Percentiles rank a stretch among this genome's conserved stretches.
Conservation (phyloP, 1,140 invertebrate genomes). For the Drosophila baimaii region DNA sequence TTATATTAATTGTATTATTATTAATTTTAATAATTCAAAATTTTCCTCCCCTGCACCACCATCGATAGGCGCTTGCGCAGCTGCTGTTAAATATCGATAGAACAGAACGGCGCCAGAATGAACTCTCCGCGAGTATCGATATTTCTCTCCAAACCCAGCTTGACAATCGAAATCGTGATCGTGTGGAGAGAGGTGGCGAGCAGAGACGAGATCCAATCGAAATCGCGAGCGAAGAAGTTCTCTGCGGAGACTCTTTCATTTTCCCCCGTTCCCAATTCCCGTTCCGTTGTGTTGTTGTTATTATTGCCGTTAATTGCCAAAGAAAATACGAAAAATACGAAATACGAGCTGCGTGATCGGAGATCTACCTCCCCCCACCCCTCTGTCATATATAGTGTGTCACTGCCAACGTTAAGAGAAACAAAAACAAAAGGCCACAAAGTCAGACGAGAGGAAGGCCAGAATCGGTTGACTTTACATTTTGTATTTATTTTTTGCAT, state of each 20-base stretch:
- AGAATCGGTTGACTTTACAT: conserved; percentile 15
- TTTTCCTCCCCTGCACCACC: not conserved
- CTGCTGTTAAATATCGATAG: conserved; percentile 16
- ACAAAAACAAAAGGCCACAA: conserved; percentile 26
- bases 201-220: conserved; percentile 7
- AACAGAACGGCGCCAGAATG: conserved; percentile 12
- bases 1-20: not conserved
- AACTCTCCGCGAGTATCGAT: not conserved
- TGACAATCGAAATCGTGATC: conserved; percentile 6
- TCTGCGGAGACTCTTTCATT: conserved; percentile 3
- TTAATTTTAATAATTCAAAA: conserved; percentile 1
- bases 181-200: not conserved
- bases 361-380: conserved; percentile 13
- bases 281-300: conserved; percentile 30
- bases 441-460: conserved; percentile 21
- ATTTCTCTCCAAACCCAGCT: conserved; percentile 8
- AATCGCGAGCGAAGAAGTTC: conserved; percentile 18
- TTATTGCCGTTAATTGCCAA: conserved; percentile 43
- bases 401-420: conserved; percentile 24
- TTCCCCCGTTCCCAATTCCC: conserved; percentile 7
- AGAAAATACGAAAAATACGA: conserved; percentile 30
- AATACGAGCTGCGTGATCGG: conserved; percentile 15
- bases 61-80: conserved; percentile 31
- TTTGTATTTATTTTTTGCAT: conserved; percentile 23
- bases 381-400: not conserved